phyloP scores from a whole-genome alignment of 2,113 vertebrate species.

The Podiceps cristatus region DNA sequence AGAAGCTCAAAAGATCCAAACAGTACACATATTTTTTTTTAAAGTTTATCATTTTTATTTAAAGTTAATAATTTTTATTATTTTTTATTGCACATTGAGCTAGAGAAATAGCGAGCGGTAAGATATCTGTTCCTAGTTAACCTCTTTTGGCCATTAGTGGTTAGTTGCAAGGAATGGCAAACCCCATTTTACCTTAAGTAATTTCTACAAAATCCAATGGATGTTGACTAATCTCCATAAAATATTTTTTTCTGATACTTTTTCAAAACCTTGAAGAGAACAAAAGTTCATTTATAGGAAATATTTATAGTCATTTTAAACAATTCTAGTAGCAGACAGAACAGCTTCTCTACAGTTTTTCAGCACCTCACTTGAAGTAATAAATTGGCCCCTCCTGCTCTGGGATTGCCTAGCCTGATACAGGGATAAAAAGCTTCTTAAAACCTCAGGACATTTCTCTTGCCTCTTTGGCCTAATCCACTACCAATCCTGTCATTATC shows the following conservation, averaged over 20 bases:
- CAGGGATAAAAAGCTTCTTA: not conserved
- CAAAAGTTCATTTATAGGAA: not conserved
- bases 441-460: not conserved
- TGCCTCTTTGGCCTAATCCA: not conserved
- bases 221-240: not conserved
- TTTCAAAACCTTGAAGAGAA: not conserved
- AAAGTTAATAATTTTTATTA: not conserved
- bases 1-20: not conserved
- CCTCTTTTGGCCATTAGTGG: not conserved
- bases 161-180: not conserved
- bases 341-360: not conserved
- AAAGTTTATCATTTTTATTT: not conserved
- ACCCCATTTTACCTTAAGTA: not conserved
- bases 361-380: conserved; percentile 20
- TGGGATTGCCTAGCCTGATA: not conserved
- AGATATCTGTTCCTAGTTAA: not conserved
- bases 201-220: not conserved
- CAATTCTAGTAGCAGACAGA: not conserved
- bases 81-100: not conserved
- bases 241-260: not conserved
- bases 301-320: not conserved
- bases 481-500: not conserved
- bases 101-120: not conserved
- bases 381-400: not conserved
- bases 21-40: rapidly evolving